These are phyloP conservation scores for Drosophila mulleri DNA, from an alignment of 2,888 invertebrate species.

Conservation along the genomic window DNA sequence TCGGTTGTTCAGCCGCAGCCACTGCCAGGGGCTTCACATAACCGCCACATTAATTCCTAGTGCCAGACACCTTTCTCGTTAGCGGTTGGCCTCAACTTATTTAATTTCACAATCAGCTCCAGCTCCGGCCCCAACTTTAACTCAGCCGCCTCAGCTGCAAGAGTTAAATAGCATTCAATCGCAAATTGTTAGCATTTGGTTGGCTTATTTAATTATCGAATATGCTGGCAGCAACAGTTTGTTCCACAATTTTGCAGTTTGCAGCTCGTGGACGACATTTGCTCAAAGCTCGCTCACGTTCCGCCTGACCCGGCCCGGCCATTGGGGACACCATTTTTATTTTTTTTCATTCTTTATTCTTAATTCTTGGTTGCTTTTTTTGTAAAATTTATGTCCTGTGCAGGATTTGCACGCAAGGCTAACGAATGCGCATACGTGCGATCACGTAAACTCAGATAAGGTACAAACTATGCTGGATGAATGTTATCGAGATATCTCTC, in stretches of 20 bases:
- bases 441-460: constrained; percentile 72
- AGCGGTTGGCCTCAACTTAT: constrained; percentile 76
- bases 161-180: constrained; percentile 58
- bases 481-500: constrained; percentile 47
- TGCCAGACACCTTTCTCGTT: constrained; percentile 81
- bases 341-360: constrained; percentile 21
- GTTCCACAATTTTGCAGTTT: background rate
- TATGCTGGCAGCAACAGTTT: constrained; percentile 60
- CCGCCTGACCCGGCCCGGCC: constrained; percentile 36
- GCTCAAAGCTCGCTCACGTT: constrained; percentile 62
- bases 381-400: constrained; percentile 68
- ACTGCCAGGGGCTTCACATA: constrained; percentile 53
- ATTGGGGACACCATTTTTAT: constrained; percentile 11
- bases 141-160: background rate
- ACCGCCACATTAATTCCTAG: constrained; percentile 80
- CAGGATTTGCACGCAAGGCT: constrained; percentile 71
- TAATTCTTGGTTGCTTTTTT: constrained; percentile 21
- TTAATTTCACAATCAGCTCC: constrained; percentile 62
- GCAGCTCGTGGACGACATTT: constrained; percentile 36
- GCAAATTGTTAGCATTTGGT: constrained; percentile 55
- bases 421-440: constrained; percentile 77
- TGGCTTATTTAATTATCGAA: constrained; percentile 75
- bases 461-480: constrained; percentile 47
- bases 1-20: constrained; percentile 34
- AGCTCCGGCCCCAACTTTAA: constrained; percentile 17